Conservation (phyloP, 2,888 invertebrate genomes). For the Drosophila niveifrons region DNA sequence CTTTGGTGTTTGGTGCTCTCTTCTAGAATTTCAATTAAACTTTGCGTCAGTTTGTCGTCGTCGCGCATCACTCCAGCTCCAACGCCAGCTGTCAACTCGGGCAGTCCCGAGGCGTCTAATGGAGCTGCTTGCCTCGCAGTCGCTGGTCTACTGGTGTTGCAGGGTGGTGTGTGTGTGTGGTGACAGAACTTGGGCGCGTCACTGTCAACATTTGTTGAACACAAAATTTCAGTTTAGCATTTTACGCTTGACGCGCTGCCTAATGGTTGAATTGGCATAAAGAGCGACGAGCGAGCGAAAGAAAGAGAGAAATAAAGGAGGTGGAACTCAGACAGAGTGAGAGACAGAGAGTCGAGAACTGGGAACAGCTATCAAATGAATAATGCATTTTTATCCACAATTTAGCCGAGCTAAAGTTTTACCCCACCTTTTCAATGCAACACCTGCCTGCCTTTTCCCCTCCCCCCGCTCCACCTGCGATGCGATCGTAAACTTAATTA, state of each 20-base stretch:
- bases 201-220: constrained; percentile 79
- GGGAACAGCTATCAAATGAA: constrained; percentile 58
- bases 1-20: constrained; percentile 22
- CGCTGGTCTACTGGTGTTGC: background rate
- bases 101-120: constrained; percentile 55
- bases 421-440: constrained; percentile 25
- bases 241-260: constrained; percentile 73
- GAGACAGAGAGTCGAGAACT: background rate
- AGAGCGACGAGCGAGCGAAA: background rate
- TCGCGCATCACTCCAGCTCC: constrained; percentile 43
- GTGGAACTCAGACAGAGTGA: background rate
- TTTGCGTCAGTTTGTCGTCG: constrained; percentile 70
- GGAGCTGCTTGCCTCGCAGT: constrained; percentile 45
- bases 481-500: constrained; percentile 63
- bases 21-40: constrained; percentile 77
- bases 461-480: constrained; percentile 4
- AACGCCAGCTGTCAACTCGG: constrained; percentile 67
- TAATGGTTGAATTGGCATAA: constrained; percentile 60
- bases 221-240: constrained; percentile 78
- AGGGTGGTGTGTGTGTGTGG: constrained; percentile 20
- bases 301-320: background rate
- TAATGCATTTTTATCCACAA: constrained; percentile 75
- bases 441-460: background rate
- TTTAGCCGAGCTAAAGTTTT: constrained; percentile 60
- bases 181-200: constrained; percentile 52